Evolutionary conservation across 2,113 vertebrate species (phyloP).

Genomic region (Chlamydotis undulata): DNA sequence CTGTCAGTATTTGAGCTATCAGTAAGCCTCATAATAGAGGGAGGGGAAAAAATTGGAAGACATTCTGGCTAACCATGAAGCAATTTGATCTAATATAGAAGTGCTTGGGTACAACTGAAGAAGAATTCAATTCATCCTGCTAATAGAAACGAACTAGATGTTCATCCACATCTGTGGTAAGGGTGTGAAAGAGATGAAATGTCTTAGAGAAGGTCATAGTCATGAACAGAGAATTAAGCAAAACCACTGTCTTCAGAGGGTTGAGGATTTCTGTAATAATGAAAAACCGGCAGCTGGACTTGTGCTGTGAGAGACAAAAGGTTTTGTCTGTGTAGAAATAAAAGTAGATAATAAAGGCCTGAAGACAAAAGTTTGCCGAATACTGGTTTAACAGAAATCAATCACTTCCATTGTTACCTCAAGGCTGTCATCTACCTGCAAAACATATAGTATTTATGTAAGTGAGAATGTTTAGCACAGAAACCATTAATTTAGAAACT

Average conservation of each 20-base stretch:
- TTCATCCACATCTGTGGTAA: slow-evolving; percentile 40
- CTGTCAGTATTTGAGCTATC: not conserved
- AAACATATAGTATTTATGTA: not conserved
- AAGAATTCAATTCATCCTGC: slow-evolving; percentile 63
- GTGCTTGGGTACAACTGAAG: slow-evolving; percentile 40
- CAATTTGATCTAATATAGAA: slow-evolving; percentile 46
- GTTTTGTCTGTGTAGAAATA: not conserved
- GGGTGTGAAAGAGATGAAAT: slow-evolving; percentile 47
- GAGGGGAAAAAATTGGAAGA: not conserved
- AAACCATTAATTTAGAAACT: not conserved
- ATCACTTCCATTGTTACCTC: not conserved
- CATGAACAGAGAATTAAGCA: slow-evolving; percentile 26
- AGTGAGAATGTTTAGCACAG: not conserved
- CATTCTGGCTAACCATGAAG: not conserved
- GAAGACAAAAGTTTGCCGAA: not conserved
- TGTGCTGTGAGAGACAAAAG: not conserved
- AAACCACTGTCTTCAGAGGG: not conserved
- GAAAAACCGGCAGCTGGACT: not conserved
- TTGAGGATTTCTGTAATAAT: not conserved
- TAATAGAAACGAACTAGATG: slow-evolving; percentile 59
- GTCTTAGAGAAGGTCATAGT: slow-evolving; percentile 45
- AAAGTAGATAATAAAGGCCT: not conserved
- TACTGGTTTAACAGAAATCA: not conserved
- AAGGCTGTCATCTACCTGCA: not conserved
- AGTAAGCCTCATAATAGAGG: not conserved